These are phyloP conservation scores for Amphiprion percula DNA, from an alignment of 2,113 vertebrate species.

Conservation along the genomic window DNA sequence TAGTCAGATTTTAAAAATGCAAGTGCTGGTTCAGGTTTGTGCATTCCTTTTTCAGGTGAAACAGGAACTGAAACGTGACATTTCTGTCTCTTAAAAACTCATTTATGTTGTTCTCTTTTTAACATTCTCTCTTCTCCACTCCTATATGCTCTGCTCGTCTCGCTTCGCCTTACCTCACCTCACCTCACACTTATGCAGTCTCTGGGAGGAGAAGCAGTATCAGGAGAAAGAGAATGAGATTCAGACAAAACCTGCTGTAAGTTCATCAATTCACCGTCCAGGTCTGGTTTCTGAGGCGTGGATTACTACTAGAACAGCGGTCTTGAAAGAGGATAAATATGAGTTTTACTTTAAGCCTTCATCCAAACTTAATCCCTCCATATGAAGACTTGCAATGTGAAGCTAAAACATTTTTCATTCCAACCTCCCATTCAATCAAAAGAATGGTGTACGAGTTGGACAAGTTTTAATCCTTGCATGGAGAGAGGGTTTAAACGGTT, in stretches of 20 bases:
- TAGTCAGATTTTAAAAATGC: constrained; percentile 17
- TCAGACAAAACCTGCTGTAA: constrained; percentile 87
- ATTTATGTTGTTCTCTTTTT: constrained; percentile 20
- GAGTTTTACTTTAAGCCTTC: constrained; percentile 54
- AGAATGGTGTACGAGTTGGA: background rate
- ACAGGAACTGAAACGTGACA: constrained; percentile 41
- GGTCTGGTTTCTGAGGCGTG: constrained; percentile 34
- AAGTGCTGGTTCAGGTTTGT: background rate
- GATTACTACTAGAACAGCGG: constrained; percentile 48
- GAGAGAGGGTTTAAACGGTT: background rate
- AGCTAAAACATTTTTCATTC: constrained; percentile 2
- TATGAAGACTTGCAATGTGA: constrained; percentile 23
- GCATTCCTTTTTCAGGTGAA: constrained; percentile 35
- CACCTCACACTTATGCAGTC: constrained; percentile 62
- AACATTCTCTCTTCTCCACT: background rate
- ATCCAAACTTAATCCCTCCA: constrained; percentile 33
- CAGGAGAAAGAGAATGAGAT: constrained; percentile 86
- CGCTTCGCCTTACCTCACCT: background rate
- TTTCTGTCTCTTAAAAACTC: constrained; percentile 9
- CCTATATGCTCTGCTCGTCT: background rate
- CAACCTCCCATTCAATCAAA: background rate
- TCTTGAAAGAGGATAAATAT: constrained; percentile 50
- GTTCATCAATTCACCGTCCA: constrained; percentile 68
- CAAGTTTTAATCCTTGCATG: constrained; percentile 1
- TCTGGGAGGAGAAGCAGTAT: constrained; percentile 88